Evolutionary conservation across 1,140 invertebrate species (phyloP).

Genomic region (Phortica variegata): DNA sequence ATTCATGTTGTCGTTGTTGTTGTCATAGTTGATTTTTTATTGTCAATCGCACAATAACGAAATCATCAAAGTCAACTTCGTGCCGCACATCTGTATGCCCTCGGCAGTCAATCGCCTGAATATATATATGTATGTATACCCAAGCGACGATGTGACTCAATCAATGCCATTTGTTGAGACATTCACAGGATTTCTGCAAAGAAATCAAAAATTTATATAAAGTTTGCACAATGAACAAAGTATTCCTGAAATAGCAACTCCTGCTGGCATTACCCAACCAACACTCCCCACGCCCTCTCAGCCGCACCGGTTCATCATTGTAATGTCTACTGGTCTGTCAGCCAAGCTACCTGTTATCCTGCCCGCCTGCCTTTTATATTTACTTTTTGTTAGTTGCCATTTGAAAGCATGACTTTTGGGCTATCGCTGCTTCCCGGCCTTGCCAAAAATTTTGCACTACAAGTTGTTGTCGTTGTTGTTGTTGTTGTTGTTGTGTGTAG

Average conservation of each 20-base stretch:
- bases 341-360: constrained; percentile 10
- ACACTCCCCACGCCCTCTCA: too few species aligned
- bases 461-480: constrained; percentile 34
- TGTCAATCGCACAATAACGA: constrained; percentile 54
- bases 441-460: constrained; percentile 54
- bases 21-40: constrained; percentile 54
- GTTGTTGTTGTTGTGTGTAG: constrained; percentile 23
- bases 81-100: too few species aligned
- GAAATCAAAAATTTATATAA: constrained; percentile 54
- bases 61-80: constrained; percentile 34
- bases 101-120: neutral
- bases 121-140: constrained; percentile 24
- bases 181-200: constrained; percentile 54
- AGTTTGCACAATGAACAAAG: constrained; percentile 54
- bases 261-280: too few species aligned
- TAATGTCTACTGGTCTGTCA: too few species aligned
- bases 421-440: too few species aligned
- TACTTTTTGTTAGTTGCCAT: too few species aligned
- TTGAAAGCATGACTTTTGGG: constrained; percentile 40
- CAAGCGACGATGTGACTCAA: constrained; percentile 52
- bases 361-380: constrained; percentile 12
- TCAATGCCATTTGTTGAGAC: constrained; percentile 51
- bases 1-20: constrained; percentile 48
- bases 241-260: too few species aligned
- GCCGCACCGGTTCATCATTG: too few species aligned